Base-by-base conservation (phyloP, 23 tunicate species). In the Halocynthia roretzi region DNA sequence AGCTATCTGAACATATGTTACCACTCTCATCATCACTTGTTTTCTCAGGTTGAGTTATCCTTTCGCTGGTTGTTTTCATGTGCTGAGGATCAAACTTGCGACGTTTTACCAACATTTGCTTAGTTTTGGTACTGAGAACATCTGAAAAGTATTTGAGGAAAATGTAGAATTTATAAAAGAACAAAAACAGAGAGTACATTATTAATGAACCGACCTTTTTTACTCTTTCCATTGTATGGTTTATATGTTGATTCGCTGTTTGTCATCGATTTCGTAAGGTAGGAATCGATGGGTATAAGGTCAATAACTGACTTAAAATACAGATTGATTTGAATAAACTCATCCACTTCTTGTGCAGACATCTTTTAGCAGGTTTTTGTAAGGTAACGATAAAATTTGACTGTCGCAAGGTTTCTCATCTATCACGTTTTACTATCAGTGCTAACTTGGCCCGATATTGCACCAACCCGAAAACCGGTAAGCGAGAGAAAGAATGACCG, bases 291-390 rank as follows among this genome's bases (percentile, higher is more conserved):
- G 17, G 91, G 85, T 7, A 86, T 67, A 81, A 86, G 54, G 18
- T 74, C 81, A 8, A 86, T 18, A n/a, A 79, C 85, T 21, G 85
- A 74, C 56, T 86, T 83, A 57, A 86, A 80, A 80, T 86, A 86
- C 10, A 50, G 52, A 53, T 86, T 86, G 40, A 85, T 31, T 22
- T 6, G 66, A 19, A 69, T 53, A 8, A 70, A 10, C 11, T 80
- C 84, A 11, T 56, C 10, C 6, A 20, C 70, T 65, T 65, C 70
- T 31, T 31, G 44, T 31, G 44, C 44, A 31, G 44, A 1, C 44
- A 31, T 31, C 44, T 31, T 4, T 31, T 31, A 31, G 44, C 44
- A 31, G 44, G 44, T 31, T 31, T 31, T 31, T 31, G 44, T 31
- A 31, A 31, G 44, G 44, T 31, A 31, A 31, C 44, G 4, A 31